These are phyloP conservation scores for Scyliorhinus canicula DNA, from an alignment of 2,797 vertebrate genomes.

Conservation along the genomic window DNA sequence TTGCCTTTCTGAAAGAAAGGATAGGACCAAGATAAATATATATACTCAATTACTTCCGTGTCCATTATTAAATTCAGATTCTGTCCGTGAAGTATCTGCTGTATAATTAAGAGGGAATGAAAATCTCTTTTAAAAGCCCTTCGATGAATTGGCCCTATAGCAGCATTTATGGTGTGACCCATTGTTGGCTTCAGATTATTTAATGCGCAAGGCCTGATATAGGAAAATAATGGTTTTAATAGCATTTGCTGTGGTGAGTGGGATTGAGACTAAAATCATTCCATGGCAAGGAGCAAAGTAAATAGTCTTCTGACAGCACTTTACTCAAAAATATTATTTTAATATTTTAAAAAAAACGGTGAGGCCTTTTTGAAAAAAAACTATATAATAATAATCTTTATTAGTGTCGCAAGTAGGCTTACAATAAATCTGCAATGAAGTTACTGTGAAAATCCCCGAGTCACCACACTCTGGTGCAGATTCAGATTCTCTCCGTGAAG, in stretches of 20 bases:
- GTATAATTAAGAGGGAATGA: slow-evolving; percentile 8
- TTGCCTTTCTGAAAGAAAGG: slow-evolving; percentile 60
- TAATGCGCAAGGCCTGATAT: slow-evolving; percentile 60
- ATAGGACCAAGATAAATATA: slow-evolving; percentile 43
- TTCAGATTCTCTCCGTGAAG: neutral
- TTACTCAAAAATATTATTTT: slow-evolving; percentile 70
- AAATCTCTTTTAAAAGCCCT: slow-evolving; percentile 25
- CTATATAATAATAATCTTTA: no score
- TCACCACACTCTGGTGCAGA: no score
- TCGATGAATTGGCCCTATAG: neutral
- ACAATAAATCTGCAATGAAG: no score
- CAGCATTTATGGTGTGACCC: slow-evolving; percentile 57
- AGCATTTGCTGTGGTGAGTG: slow-evolving; percentile 70
- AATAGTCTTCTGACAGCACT: slow-evolving; percentile 61
- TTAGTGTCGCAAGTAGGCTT: no score
- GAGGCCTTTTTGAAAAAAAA: slow-evolving; percentile 50
- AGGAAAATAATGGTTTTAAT: slow-evolving; percentile 74
- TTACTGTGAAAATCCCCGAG: no score
- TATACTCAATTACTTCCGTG: slow-evolving; percentile 4
- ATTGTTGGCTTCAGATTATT: slow-evolving; percentile 68
- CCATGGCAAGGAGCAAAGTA: slow-evolving; percentile 61
- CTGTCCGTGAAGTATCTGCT: neutral
- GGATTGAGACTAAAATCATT: slow-evolving; percentile 64
- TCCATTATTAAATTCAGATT: slow-evolving; percentile 26
- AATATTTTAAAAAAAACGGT: slow-evolving; percentile 67